Evolutionary conservation across 2,797 vertebrate genomes (phyloP).

Genomic region (Parauchenoglanis ngamensis): DNA sequence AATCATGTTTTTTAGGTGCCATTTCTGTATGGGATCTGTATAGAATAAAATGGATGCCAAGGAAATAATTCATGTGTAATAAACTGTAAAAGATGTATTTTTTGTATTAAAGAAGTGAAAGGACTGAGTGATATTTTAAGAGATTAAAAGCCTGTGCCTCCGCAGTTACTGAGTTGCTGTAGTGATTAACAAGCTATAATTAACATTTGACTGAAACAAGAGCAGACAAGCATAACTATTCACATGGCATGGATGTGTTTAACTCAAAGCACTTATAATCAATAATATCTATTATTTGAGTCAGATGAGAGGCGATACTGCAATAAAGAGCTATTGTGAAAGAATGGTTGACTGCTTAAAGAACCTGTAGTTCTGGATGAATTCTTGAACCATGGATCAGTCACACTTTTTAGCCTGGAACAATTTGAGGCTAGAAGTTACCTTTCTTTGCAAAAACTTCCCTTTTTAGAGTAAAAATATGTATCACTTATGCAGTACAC

Average conservation of each 20-base stretch:
- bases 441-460: background rate
- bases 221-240: background rate
- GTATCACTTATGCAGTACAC: background rate
- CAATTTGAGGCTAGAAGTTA: background rate
- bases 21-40: background rate
- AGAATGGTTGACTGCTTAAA: background rate
- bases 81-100: background rate
- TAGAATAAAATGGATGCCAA: background rate
- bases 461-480: background rate
- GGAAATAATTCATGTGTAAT: background rate
- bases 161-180: background rate
- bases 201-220: slow-evolving; percentile 8
- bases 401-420: slow-evolving; percentile 6
- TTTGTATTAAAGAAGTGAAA: background rate
- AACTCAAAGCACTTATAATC: background rate
- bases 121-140: background rate
- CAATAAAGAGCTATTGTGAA: background rate
- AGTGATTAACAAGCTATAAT: slow-evolving; percentile 20
- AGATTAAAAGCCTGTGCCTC: background rate
- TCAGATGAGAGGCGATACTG: background rate
- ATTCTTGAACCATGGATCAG: background rate
- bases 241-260: background rate
- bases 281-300: background rate
- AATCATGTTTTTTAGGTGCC: background rate
- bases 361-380: background rate